Base-by-base conservation (phyloP, 1,140 invertebrate species). In the Wasmannia auropunctata region DNA sequence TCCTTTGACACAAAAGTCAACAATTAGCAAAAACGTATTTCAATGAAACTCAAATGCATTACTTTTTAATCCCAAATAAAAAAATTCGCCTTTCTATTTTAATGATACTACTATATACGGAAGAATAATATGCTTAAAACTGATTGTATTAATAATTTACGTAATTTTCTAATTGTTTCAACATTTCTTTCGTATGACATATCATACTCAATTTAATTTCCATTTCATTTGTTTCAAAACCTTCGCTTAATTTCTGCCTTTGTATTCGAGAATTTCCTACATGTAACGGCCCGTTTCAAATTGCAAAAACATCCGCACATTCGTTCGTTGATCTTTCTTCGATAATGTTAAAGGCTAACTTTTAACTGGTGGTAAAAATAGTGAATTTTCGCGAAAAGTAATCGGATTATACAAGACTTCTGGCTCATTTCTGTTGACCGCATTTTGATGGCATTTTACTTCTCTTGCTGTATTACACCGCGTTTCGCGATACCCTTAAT, bases 301-400 rank as follows among this genome's bases (percentile, higher is more conserved):
- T 70, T 31, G 34, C 79, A 22, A 81, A 81, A 81, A 81, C 63
- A 70, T 81, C 16, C 77, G 46, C 34, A 79, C n/a, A 28, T 51
- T 65, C 60, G 43, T 79, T 63, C 75, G 16, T 77, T 58, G 56
- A 63, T 65, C 34, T 22, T 2, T 34, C 31, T 19, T 63, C 19
- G 1, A 63, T 22, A 22, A 58, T 34, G 19, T 63, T 11, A n/a
- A 63, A 34, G 7, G 31, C 3, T 1, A 10, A 62, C 3, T 34
- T 34, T 7, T 62, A 62, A 6, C n/a, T 10, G 19, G 0, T 67
- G 3, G 10, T 5, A 46, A 46, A 43, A 43, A 43, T 69, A 10
- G 4, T 2, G 8, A 22, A 22, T 65, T 65, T 37, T 60, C 3
- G n/a, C 8, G n/a, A 40, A 65, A 63, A 43, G 14, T n/a, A 65